phyloP scores from a whole-genome alignment of 2,888 invertebrate genomes.

The Eristalis tenax region DNA sequence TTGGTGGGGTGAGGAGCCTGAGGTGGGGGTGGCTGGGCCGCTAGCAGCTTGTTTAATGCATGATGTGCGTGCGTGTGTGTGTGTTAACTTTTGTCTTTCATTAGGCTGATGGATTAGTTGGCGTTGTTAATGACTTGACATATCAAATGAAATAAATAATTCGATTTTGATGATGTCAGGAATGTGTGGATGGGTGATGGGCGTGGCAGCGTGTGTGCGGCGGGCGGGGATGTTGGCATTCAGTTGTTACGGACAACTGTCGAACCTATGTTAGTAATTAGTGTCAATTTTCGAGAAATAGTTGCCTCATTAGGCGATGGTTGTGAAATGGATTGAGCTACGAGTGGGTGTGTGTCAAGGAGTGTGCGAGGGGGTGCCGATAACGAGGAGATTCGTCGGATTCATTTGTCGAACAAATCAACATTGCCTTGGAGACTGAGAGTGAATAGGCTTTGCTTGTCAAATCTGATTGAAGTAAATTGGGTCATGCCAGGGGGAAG shows the following conservation, averaged over 20 bases:
- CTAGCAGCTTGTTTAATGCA: background rate
- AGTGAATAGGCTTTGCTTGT: background rate
- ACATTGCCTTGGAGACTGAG: background rate
- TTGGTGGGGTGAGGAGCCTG: too few relatives aligned
- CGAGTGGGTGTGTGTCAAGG: background rate
- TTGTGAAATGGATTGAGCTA: background rate
- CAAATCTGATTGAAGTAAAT: background rate
- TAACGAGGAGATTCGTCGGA: background rate
- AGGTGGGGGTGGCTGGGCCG: background rate
- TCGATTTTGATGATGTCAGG: conserved; percentile 60
- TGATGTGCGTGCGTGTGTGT: background rate
- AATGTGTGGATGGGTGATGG: conserved; percentile 10
- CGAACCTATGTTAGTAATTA: conserved; percentile 32
- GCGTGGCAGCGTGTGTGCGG: background rate
- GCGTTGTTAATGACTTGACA: conserved; percentile 63
- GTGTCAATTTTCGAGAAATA: conserved; percentile 31
- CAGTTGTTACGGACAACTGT: conserved; percentile 28
- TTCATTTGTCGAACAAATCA: background rate
- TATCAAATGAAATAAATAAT: conserved; percentile 66
- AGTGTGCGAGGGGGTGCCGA: background rate
- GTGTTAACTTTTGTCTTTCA: conserved; percentile 57
- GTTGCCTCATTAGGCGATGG: conserved; percentile 10
- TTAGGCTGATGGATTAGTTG: conserved; percentile 68
- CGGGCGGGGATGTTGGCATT: background rate
- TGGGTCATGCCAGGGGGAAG: background rate